Evolutionary conservation across 2,888 invertebrate species (phyloP), one percentile per base, ranked within the genome.

Genomic region (Agonopterix subpropinquella): DNA sequence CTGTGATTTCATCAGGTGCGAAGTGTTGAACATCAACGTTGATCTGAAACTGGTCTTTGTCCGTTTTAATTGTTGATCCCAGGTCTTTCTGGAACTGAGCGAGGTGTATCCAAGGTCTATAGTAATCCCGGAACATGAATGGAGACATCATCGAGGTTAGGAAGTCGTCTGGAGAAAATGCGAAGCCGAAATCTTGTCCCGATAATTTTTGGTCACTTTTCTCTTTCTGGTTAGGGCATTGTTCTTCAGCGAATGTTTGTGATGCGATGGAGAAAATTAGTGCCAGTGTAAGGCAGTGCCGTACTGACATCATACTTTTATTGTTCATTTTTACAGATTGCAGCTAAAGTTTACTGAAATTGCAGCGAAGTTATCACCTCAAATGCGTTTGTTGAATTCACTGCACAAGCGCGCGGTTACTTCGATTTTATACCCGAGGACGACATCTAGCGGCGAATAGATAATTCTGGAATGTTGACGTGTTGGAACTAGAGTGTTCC

Each of bases 1-100:
- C 94, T 0, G 89, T 85, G 42, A 95, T 90, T 65, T 95, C 95
- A 44, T 92, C 90, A 0, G 95, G 94, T 2, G 90, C 75, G 62
- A 94, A 95, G 57, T 94, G 92, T 55, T 92, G 91, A 0, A 95
- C 93, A 64, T 95, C 94, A 60, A 94, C 73, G 59, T 90, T 91
- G 1, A 93, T 90, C 65, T 92, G 91, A 63, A 92, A 93, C 48
- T 73, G 81, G 43, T 91, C 83, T 13, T 88, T 84, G 58, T 89
- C 87, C 1, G 73, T 66, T 36, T 80, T 76, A 50, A 91, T 82
- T 36, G 81, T 89, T 2, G 89, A 89, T 0, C 82, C 89, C 43
- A 89, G 72, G 61, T 89, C 90, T 48, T 73, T 66, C 44, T 73
- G 70, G 44, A 78, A 77, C 8, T 80, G 57, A 5, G 78, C 71